Evolutionary conservation across 2,113 vertebrate species (phyloP), one percentile per base, ranked within the genome.

Genomic region (Anguilla rostrata): DNA sequence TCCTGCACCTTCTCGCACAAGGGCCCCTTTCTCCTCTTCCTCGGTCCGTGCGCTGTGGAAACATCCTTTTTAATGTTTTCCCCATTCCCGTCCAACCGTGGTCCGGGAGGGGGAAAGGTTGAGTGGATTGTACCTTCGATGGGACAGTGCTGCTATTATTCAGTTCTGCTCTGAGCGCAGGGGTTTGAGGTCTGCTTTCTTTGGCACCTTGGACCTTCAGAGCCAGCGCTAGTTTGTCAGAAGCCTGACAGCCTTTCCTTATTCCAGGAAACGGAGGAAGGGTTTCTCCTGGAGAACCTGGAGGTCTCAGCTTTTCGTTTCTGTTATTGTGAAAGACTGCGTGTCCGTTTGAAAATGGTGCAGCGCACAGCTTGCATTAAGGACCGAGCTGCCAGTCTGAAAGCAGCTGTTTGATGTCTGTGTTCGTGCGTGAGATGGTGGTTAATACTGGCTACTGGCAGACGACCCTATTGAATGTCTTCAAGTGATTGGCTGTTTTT

Each of bases 171-270:
- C 89, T 85, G 90, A 90, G 89, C 88, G 87, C 46, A 87, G 89
- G 94, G 88, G 89, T 92, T 90, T 88, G 90, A 92, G 90, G 89
- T 57, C 87, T 94, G 94, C 93, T 94, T 95, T 92, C 91, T 94
- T 96, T 96, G 95, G 95, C 94, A 91, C 11, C 39, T 39, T 75
- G 88, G 87, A 90, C 89, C 22, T 66, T 88, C 86, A 46, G 57
- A 87, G 87, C 90, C 92, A 89, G 89, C 88, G 90, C 89, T 87
- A 92, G 90, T 95, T 94, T 87, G 93, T 95, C 91, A 94, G 87
- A 88, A 88, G 89, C 87, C 90, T 92, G 94, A 94, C 92, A 92
- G 90, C 86, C 94, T 94, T 90, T 93, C 89, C 90, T 93, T 86
- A 89, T 90, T 91, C 87, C 83, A 87, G 91, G 91, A 93, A 93